Evolutionary conservation across 2,888 invertebrate genomes (phyloP), one percentile per base, ranked within the genome.

Genomic region (Sinopyrophorus schimmeli): DNA sequence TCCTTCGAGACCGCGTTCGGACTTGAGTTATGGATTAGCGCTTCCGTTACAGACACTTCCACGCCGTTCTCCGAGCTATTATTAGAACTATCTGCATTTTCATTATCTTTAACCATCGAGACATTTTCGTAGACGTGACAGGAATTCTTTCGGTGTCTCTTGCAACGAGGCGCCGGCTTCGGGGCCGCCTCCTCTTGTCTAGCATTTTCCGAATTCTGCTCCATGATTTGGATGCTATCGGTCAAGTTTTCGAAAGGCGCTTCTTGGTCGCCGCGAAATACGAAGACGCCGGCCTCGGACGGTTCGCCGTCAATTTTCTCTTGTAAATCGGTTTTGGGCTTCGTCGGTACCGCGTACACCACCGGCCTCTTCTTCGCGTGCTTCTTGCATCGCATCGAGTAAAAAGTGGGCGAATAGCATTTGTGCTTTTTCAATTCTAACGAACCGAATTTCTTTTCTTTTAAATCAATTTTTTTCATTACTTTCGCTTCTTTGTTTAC

Each of bases 221-320:
- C 83, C 52, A 79, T 80, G 16, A 83, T 78, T 72, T 84, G 83
- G 54, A 83, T 82, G 9, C 83, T 83, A 65, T 84, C 84, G 27
- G 81, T 82, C 42, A 84, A 70, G 65, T 84, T 82, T 68, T 85
- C 81, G 67, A 82, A 83, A 48, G 76, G 74, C 67, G 3, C 7
- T 3, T 3, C 74, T 73, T 1, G 69, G 63, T 53, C 68, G 65
- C 71, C 2, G 70, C 64, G 23, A 73, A 55, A n/a, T 73, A 51
- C 38, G 17, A 48, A 42, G 11, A 51, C 43, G 9, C 53, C 56
- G 14, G 55, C 44, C n/a, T 30, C 18, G 7, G 40, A 23, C 10
- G 44, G 23, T 54, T 57, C 24, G 27, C 15, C 9, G 6, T 10
- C 7, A 7, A n/a, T 18, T 20, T 37, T 46, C 20, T 30, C 10